phyloP scores from a whole-genome alignment of 2,888 invertebrate genomes.

The Diaperis boleti region DNA sequence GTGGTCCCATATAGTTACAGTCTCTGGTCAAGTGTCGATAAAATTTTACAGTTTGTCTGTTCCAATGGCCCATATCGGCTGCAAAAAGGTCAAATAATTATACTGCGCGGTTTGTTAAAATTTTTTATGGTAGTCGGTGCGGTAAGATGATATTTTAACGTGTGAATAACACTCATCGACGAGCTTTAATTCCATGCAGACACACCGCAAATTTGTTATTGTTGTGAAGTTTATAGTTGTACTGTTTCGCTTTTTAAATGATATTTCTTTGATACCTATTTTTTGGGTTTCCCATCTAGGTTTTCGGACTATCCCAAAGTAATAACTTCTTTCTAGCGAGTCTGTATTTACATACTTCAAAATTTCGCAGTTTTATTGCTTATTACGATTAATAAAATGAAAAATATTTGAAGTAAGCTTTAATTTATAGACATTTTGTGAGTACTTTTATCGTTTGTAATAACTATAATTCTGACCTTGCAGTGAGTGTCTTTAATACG shows the following conservation, averaged over 20 bases:
- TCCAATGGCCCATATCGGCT: slow-evolving; percentile 12
- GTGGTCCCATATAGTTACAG: slow-evolving; percentile 4
- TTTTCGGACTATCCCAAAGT: neutral
- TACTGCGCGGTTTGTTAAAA: slow-evolving; percentile 16
- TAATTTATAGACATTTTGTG: slow-evolving; percentile 4
- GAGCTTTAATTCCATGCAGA: slow-evolving; percentile 1
- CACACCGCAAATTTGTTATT: neutral
- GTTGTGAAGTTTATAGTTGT: slow-evolving; percentile 5
- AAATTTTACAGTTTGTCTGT: slow-evolving; percentile 11
- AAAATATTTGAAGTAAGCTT: slow-evolving; percentile 7
- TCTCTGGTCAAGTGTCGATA: neutral
- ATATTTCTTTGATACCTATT: slow-evolving; percentile 8
- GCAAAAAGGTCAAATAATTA: slow-evolving; percentile 11
- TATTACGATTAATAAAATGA: slow-evolving; percentile 9
- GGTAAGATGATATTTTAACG: slow-evolving; percentile 16
- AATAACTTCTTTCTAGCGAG: neutral
- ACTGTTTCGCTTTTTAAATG: neutral
- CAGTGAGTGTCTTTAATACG: slow-evolving; percentile 3
- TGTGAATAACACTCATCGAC: neutral
- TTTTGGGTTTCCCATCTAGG: neutral
- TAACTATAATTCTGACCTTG: slow-evolving; percentile 4
- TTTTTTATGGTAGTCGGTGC: slow-evolving; percentile 6
- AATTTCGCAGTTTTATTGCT: slow-evolving; percentile 12
- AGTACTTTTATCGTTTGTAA: slow-evolving; percentile 10
- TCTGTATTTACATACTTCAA: neutral